Percentiles rank a stretch among this genome's conserved stretches.
phyloP scores from a whole-genome alignment of 2,113 vertebrate genomes.

The Reinhardtius hippoglossoides region DNA sequence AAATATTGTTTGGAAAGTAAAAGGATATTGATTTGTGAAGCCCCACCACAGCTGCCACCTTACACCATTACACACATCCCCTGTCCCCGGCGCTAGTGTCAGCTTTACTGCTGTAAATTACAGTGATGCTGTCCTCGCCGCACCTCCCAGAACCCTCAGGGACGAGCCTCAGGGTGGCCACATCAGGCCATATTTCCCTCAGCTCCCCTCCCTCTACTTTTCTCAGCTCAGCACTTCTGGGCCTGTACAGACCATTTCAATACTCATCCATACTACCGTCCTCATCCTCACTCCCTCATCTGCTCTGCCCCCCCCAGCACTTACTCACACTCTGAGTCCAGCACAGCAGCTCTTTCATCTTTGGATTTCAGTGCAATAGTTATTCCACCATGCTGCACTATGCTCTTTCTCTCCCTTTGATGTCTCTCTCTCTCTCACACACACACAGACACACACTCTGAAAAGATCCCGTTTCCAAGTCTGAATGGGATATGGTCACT shows the following conservation, averaged over 20 bases:
- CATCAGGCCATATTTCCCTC: background rate
- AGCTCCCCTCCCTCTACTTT: constrained; percentile 2
- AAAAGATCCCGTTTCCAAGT: constrained; percentile 22
- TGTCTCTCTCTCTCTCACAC: background rate
- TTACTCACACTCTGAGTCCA: constrained; percentile 42
- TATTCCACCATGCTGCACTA: constrained; percentile 26
- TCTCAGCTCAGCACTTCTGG: background rate
- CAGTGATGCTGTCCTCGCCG: background rate
- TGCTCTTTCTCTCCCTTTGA: constrained; percentile 55
- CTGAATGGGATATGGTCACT: constrained; percentile 29
- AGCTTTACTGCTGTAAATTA: constrained; percentile 9
- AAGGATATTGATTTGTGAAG: constrained; percentile 56
- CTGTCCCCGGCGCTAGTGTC: constrained; percentile 16
- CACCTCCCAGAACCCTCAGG: background rate
- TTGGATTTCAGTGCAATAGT: constrained; percentile 35
- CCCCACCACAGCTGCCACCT: constrained; percentile 44
- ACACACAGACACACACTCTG: background rate
- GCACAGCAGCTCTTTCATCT: constrained; percentile 54
- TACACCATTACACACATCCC: constrained; percentile 2
- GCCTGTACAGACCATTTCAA: constrained; percentile 1
- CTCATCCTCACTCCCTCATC: background rate
- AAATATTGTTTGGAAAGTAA: constrained; percentile 43
- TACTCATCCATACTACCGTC: background rate
- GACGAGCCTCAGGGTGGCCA: background rate
- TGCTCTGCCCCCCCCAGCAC: background rate